Percentiles rank a stretch among this genome's conserved stretches.
Conservation (phyloP, 1,140 invertebrate genomes). For the Asbolus verrucosus region DNA sequence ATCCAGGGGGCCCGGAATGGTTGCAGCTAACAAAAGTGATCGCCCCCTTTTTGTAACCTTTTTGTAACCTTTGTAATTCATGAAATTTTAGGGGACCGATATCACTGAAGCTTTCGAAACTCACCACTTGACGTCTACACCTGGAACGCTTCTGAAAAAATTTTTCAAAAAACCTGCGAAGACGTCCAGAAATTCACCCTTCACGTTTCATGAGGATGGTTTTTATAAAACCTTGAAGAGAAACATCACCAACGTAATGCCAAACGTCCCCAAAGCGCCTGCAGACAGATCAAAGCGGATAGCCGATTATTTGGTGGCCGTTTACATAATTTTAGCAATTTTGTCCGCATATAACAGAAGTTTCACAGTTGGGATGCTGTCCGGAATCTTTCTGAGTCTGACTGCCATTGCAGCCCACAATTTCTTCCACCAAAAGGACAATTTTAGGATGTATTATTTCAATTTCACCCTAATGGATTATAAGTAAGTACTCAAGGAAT, state of each 20-base stretch:
- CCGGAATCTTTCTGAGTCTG: slow-evolving; percentile 71
- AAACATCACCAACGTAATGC: slow-evolving; percentile 64
- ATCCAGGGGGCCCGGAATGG: slow-evolving; percentile 87
- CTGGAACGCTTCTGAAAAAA: slow-evolving; percentile 70
- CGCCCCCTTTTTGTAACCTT: background rate
- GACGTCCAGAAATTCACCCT: slow-evolving; percentile 69
- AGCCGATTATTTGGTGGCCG: slow-evolving; percentile 68
- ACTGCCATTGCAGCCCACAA: slow-evolving; percentile 78
- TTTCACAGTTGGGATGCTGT: slow-evolving; percentile 64
- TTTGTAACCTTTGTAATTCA: background rate
- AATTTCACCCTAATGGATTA: slow-evolving; percentile 76
- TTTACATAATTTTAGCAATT: slow-evolving; percentile 68
- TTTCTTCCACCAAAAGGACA: slow-evolving; percentile 84
- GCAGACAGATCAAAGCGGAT: slow-evolving; percentile 67
- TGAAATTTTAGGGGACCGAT: slow-evolving; percentile 71
- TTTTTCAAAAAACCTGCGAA: slow-evolving; percentile 71
- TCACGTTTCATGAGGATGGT: slow-evolving; percentile 75
- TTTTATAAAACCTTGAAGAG: slow-evolving; percentile 76
- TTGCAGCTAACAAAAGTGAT: slow-evolving; percentile 74
- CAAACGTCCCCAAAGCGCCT: slow-evolving; percentile 55
- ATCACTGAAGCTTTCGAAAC: slow-evolving; percentile 79
- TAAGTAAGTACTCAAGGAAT: slow-evolving; percentile 71
- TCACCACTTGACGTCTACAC: slow-evolving; percentile 68
- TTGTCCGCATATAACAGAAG: slow-evolving; percentile 67
- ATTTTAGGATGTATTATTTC: slow-evolving; percentile 86